These are phyloP conservation scores for Sminthurinus aureus DNA, from an alignment of 2,888 invertebrate species.

Conservation along the genomic window DNA sequence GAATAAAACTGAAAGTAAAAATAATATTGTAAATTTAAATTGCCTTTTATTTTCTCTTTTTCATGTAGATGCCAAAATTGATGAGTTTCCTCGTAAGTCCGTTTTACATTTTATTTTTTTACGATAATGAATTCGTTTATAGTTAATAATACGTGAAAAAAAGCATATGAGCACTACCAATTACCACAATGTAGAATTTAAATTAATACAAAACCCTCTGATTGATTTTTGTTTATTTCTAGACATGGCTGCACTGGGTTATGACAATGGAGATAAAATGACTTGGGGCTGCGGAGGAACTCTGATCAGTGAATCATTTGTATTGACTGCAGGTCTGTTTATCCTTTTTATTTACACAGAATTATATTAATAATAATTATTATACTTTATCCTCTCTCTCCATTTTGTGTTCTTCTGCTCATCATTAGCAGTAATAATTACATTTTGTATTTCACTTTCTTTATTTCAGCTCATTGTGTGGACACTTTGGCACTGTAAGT, in stretches of 20 bases:
- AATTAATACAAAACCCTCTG: neutral
- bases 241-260: constrained; percentile 53
- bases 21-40: neutral
- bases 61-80: constrained; percentile 35
- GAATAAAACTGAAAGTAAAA: too few species aligned
- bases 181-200: too few species aligned
- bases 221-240: neutral
- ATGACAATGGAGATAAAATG: constrained; percentile 23
- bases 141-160: too few species aligned
- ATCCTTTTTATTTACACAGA: too few species aligned
- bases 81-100: constrained; percentile 51
- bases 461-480: constrained; percentile 58
- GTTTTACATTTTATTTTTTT: neutral
- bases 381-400: neutral
- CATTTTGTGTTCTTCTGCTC: neutral
- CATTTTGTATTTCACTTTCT: constrained; percentile 53
- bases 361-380: too few species aligned
- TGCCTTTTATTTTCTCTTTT: constrained; percentile 22
- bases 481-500: constrained; percentile 30
- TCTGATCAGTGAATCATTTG: neutral
- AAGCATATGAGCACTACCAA: too few species aligned
- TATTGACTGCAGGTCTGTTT: neutral
- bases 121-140: neutral
- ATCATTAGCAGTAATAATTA: constrained; percentile 31
- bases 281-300: constrained; percentile 54